phyloP scores from a whole-genome alignment of 1,140 invertebrate species.

The Cydia pomonella region DNA sequence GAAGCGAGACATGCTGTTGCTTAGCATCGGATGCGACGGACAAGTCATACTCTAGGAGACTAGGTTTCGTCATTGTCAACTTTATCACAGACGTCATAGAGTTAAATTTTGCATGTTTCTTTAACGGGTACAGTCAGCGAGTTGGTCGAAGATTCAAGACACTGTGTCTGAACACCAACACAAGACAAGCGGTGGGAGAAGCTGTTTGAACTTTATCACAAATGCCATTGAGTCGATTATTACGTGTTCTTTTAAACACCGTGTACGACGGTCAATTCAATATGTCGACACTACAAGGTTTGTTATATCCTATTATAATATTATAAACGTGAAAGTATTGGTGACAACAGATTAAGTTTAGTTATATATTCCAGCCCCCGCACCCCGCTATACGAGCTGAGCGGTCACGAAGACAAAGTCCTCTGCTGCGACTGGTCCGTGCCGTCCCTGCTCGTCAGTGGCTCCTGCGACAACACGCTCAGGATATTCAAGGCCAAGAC shows the following conservation, averaged over 20 bases:
- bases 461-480: conserved; percentile 95
- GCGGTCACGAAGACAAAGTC: conserved; percentile 97
- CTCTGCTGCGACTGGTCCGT: conserved; percentile 97
- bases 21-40: conserved; percentile 96
- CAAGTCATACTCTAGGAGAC: conserved; percentile 97
- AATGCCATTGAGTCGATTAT: not conserved
- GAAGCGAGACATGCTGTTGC: conserved; percentile 91
- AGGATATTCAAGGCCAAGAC: conserved; percentile 91
- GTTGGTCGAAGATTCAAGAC: too few relatives aligned
- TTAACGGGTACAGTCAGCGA: too few relatives aligned
- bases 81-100: not conserved
- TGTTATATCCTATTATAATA: too few relatives aligned
- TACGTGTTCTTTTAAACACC: not conserved
- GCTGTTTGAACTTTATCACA: conserved; percentile 4
- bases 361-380: conserved; percentile 84
- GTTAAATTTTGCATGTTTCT: not conserved
- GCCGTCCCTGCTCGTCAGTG: conserved; percentile 92
- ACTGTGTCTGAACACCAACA: too few relatives aligned
- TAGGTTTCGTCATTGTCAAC: conserved; percentile 66
- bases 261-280: too few relatives aligned
- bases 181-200: too few relatives aligned
- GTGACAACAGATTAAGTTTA: too few relatives aligned
- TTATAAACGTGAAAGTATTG: too few relatives aligned
- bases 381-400: conserved; percentile 95
- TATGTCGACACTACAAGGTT: too few relatives aligned